Evolutionary conservation across 2,113 vertebrate species (phyloP).

Genomic region (Hypocryptadius cinnamomeus): DNA sequence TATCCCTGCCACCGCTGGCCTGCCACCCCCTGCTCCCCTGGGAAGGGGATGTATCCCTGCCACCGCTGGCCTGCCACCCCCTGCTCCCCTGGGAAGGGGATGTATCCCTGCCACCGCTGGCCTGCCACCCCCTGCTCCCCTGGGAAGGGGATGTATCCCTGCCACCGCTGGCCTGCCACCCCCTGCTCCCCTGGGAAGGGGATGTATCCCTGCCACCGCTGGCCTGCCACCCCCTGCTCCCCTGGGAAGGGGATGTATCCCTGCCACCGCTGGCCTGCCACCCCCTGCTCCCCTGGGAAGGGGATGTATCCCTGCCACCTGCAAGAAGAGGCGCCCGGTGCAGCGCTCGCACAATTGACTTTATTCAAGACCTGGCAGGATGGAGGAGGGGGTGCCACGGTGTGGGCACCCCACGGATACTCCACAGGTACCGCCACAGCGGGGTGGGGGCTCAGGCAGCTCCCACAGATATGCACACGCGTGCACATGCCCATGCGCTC

Average conservation of each 20-base stretch:
- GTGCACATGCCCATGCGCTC: background rate
- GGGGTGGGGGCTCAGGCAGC: background rate
- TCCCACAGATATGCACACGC: background rate
- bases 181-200: too few relatives aligned
- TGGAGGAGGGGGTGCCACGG: background rate
- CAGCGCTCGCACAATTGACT: background rate
- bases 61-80: background rate
- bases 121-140: too few relatives aligned
- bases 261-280: background rate
- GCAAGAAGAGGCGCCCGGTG: background rate
- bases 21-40: background rate
- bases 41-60: background rate
- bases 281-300: rapidly evolving
- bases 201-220: background rate
- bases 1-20: background rate
- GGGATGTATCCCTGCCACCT: background rate
- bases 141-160: too few relatives aligned
- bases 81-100: rapidly evolving
- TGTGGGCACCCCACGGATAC: background rate
- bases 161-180: too few relatives aligned
- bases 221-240: background rate
- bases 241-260: too few relatives aligned
- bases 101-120: background rate
- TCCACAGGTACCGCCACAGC: background rate
- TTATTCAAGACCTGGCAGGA: slow-evolving; percentile 34